These are phyloP conservation scores for Anabas testudineus DNA, from an alignment of 2,797 vertebrate genomes.

Conservation along the genomic window DNA sequence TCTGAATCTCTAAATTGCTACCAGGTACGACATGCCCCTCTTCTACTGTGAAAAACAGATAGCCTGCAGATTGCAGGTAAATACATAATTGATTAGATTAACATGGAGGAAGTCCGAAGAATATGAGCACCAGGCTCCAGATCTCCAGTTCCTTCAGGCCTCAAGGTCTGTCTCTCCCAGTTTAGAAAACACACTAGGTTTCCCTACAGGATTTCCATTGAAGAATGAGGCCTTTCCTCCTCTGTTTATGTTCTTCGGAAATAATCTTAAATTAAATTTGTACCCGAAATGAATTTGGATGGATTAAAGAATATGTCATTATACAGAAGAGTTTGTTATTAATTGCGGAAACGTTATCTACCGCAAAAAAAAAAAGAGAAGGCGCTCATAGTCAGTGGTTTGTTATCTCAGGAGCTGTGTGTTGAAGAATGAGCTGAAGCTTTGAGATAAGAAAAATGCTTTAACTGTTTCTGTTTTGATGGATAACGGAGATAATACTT, in stretches of 20 bases:
- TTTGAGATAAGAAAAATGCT: neutral
- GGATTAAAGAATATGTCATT: too few relatives aligned
- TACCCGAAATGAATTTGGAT: neutral
- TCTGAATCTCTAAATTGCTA: conserved; percentile 55
- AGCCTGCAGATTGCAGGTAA: conserved; percentile 48
- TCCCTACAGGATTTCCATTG: neutral
- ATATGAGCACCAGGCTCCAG: conserved; percentile 42
- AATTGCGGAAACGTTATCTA: conserved; percentile 3
- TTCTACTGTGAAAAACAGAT: conserved; percentile 20
- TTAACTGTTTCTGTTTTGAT: too few relatives aligned
- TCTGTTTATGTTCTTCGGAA: neutral
- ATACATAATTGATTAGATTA: conserved; percentile 65
- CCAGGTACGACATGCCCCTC: conserved; percentile 38
- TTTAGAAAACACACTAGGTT: conserved; percentile 9
- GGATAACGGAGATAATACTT: neutral
- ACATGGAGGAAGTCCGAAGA: conserved; percentile 52
- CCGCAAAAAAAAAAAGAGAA: conserved; percentile 2
- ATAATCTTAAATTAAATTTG: conserved; percentile 1
- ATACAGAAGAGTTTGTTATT: conserved; percentile 3
- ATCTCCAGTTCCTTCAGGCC: conserved; percentile 26
- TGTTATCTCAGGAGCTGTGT: neutral
- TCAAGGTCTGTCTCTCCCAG: conserved; percentile 19
- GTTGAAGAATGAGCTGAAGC: neutral
- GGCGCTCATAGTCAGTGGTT: neutral
- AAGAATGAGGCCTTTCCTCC: neutral